These are phyloP conservation scores for Tetragnatha versicolor DNA, from an alignment of 1,140 invertebrate genomes.

Conservation along the genomic window DNA sequence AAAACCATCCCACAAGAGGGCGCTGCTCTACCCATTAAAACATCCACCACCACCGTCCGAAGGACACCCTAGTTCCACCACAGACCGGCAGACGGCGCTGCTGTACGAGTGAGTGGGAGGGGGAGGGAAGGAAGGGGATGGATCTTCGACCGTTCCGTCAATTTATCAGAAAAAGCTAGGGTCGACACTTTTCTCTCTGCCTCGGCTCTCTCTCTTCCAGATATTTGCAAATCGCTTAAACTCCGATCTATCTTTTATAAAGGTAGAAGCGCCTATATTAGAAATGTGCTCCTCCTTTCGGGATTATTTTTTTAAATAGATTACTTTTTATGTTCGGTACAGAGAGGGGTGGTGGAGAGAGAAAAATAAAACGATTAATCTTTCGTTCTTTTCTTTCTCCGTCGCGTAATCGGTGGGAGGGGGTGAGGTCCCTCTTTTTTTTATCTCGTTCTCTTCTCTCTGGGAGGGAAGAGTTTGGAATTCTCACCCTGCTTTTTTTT, in stretches of 20 bases:
- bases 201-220: constrained; percentile 39
- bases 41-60: no score
- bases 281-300: background rate
- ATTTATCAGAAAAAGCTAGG: constrained; percentile 55
- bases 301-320: constrained; percentile 42
- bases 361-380: constrained; percentile 44
- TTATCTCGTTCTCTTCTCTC: no score
- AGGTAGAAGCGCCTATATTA: constrained; percentile 48
- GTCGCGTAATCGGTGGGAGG: constrained; percentile 31
- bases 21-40: no score
- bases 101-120: constrained; percentile 1
- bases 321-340: constrained; percentile 20
- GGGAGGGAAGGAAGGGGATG: constrained; percentile 5
- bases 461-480: background rate
- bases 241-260: constrained; percentile 53
- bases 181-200: constrained; percentile 50
- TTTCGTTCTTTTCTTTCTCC: constrained; percentile 40
- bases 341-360: constrained; percentile 1
- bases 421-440: no score
- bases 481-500: no score
- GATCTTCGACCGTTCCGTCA: constrained; percentile 34
- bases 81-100: constrained; percentile 20
- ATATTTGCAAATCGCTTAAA: constrained; percentile 57
- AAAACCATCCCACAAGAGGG: no score
- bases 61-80: background rate